Evolutionary conservation across 2,888 invertebrate genomes (phyloP), one percentile per base, ranked within the genome.

Genomic region (Polyploca ridens): DNA sequence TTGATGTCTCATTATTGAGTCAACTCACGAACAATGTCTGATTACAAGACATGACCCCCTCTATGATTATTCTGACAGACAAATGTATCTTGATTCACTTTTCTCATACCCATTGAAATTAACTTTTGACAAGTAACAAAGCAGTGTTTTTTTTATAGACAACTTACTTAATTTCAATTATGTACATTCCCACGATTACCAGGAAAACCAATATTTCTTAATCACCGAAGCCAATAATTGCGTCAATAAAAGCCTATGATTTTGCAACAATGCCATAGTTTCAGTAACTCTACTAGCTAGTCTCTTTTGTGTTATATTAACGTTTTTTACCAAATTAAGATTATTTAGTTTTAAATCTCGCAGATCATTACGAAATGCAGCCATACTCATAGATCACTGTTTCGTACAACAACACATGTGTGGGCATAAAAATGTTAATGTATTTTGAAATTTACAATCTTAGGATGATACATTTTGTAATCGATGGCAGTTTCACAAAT

Each of bases 401-500:
- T 63, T 67, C 67, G 58, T 71, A 69, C 66, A 70, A 69, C 75
- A 73, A 72, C 63, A 70, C 68, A 75, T 69, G 68, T 76, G 78
- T 74, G 72, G 68, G 69, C 71, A 81, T 83, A 76, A 79, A 84
- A 80, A 87, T 87, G 82, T 77, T 79, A 85, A 87, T 84, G 66
- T 68, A 77, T 84, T 81, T 79, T 77, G 81, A 76, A 83, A 83
- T 73, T 64, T 69, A 66, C 60, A 69, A 76, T 78, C 70, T 76
- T 69, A 66, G 69, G 71, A 75, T 71, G 74, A 73, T 72, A 71
- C 62, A 76, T 84, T 83, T 80, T 76, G 78, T 71, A 82, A 82
- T 65, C 62, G 60, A 69, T 75, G 71, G 75, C 73, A 74, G 62
- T 76, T 78, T 77, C 70, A 71, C 65, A 73, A 71, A 75, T 62